A percentile compares a stretch with the other conserved stretches of the same genome.
These are phyloP conservation scores for Vidua chalybeata DNA, from an alignment of 2,113 vertebrate genomes.

Conservation along the genomic window DNA sequence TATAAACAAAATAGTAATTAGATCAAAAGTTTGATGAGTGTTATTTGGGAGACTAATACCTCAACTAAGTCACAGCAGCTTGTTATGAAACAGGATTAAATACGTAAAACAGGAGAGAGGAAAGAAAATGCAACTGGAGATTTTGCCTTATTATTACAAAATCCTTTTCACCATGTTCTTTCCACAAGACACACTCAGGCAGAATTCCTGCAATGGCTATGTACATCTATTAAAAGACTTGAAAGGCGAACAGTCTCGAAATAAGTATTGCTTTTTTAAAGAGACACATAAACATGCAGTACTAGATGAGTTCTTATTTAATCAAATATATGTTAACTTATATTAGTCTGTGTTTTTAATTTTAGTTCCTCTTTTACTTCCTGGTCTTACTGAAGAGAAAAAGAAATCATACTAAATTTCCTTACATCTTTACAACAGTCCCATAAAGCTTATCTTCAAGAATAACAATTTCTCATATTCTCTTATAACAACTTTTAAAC, in stretches of 20 bases:
- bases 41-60: background rate
- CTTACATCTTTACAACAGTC: background rate
- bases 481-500: background rate
- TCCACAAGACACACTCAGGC: background rate
- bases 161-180: background rate
- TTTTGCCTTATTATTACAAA: conserved; percentile 18
- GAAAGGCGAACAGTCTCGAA: background rate
- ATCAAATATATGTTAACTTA: background rate
- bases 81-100: conserved; percentile 34
- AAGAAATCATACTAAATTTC: background rate
- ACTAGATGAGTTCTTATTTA: background rate
- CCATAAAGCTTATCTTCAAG: background rate
- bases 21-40: background rate
- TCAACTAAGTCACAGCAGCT: background rate
- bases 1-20: background rate
- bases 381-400: background rate
- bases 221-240: background rate
- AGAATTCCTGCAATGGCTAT: background rate
- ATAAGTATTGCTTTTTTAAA: background rate
- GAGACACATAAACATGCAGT: background rate
- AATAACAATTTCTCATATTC: background rate
- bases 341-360: background rate
- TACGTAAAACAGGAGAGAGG: background rate
- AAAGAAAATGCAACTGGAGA: background rate
- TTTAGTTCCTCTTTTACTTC: background rate